Conservation (phyloP, 2,888 invertebrate genomes). For the Cheiracanthium punctorium region DNA sequence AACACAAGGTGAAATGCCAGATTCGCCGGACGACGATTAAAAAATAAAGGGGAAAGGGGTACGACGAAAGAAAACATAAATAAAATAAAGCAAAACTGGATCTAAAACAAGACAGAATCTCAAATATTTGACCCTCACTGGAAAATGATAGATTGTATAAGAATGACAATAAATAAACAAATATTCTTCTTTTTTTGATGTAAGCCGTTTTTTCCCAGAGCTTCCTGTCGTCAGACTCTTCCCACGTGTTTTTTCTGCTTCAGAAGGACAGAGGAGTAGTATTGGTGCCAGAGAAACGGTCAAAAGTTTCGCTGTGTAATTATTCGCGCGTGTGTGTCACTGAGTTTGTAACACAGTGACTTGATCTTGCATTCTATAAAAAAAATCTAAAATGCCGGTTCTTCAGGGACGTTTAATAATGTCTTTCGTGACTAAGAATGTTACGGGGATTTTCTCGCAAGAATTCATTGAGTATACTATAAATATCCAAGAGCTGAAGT, state of each 20-base stretch:
- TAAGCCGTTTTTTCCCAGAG: neutral
- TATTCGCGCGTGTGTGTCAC: neutral
- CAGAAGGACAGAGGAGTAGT: constrained; percentile 2
- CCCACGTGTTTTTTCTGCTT: constrained; percentile 18
- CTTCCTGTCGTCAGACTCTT: neutral
- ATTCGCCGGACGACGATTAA: constrained; percentile 14
- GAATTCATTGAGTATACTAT: neutral
- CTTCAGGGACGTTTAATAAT: neutral
- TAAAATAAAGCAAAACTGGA: constrained; percentile 10
- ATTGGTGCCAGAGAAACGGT: constrained; percentile 5
- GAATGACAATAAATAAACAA: constrained; percentile 4
- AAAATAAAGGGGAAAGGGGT: neutral
- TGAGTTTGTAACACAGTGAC: neutral
- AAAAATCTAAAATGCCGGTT: neutral
- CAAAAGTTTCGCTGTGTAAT: neutral
- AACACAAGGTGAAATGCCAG: constrained; percentile 55
- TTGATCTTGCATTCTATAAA: neutral
- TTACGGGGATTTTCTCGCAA: neutral
- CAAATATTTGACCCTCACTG: constrained; percentile 55
- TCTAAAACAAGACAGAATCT: constrained; percentile 40
- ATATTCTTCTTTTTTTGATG: neutral
- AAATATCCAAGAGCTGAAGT: no score
- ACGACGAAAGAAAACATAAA: no score
- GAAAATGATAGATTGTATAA: constrained; percentile 35
- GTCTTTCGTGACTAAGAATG: neutral